Evolutionary conservation across 35 echinoderm and acorn worm species (phyloP).

Genomic region (Lytechinus variegatus): DNA sequence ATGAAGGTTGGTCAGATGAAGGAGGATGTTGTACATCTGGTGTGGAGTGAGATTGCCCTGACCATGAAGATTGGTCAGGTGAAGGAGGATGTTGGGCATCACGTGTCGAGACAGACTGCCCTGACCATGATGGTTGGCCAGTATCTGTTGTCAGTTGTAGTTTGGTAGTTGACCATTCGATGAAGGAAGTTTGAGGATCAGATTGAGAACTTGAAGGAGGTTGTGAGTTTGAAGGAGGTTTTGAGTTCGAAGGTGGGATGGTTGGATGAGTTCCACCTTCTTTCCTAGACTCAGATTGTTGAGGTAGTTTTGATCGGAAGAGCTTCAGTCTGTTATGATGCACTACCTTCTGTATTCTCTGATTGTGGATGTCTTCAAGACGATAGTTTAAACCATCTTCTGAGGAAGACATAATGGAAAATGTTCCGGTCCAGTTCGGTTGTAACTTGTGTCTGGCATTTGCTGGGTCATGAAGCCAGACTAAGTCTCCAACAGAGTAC

Average conservation of each 20-base stretch:
- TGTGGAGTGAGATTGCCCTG: neutral
- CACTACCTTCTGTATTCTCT: neutral
- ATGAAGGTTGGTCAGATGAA: neutral
- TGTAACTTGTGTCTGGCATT: slow-evolving; percentile 34
- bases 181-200: neutral
- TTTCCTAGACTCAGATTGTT: neutral
- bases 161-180: neutral
- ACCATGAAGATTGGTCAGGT: neutral
- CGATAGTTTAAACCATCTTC: neutral
- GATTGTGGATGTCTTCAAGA: neutral
- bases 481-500: neutral
- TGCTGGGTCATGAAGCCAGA: slow-evolving; percentile 27
- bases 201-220: neutral
- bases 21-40: neutral
- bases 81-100: neutral
- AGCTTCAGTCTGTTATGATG: slow-evolving; percentile 40
- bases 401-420: neutral
- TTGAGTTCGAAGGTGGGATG: neutral
- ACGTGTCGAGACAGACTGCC: neutral
- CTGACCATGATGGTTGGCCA: neutral
- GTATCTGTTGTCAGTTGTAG: neutral
- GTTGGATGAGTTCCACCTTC: neutral
- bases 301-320: neutral
- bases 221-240: neutral
- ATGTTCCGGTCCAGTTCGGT: slow-evolving; percentile 31